Percentiles rank a stretch among this genome's conserved stretches.
These are phyloP conservation scores for Papilio gigon DNA, from an alignment of 2,888 invertebrate species.

Conservation along the genomic window DNA sequence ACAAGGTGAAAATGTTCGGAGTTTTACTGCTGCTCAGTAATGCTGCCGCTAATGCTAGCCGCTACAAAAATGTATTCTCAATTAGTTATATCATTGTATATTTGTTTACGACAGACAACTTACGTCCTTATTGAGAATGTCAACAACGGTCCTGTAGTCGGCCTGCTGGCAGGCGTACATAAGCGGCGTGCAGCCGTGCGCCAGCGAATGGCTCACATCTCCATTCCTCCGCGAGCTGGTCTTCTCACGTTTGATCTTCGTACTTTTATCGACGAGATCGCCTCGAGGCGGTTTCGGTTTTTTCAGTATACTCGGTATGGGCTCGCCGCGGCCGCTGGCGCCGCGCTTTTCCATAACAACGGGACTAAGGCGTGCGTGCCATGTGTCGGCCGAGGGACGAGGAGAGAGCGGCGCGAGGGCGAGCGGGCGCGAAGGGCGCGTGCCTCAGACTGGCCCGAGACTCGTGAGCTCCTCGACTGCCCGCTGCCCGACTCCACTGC, in stretches of 20 bases:
- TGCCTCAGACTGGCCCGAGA: conserved; percentile 70
- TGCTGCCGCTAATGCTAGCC: too few relatives aligned
- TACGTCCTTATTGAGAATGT: conserved; percentile 90
- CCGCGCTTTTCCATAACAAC: conserved; percentile 75
- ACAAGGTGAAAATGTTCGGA: background rate
- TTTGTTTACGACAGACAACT: conserved; percentile 59
- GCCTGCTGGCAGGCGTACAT: conserved; percentile 97
- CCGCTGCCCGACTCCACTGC: conserved; percentile 67
- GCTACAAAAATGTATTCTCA: too few relatives aligned
- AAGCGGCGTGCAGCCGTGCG: conserved; percentile 90
- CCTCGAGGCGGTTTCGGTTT: conserved; percentile 71
- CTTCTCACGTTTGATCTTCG: conserved; percentile 75
- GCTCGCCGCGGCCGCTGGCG: conserved; percentile 70
- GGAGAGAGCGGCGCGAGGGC: conserved; percentile 58
- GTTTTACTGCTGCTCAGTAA: too few relatives aligned
- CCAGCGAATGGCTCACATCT: conserved; percentile 74
- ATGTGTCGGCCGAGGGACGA: conserved; percentile 52
- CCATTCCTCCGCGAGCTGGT: conserved; percentile 62
- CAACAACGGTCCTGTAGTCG: conserved; percentile 88
- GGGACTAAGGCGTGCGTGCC: conserved; percentile 56
- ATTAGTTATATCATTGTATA: too few relatives aligned
- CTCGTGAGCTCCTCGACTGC: conserved; percentile 54
- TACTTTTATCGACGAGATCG: conserved; percentile 74
- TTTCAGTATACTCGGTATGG: conserved; percentile 78
- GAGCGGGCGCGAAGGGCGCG: conserved; percentile 79